Base-by-base conservation (phyloP, 2,797 vertebrate species). In the Pangasius macronema region DNA sequence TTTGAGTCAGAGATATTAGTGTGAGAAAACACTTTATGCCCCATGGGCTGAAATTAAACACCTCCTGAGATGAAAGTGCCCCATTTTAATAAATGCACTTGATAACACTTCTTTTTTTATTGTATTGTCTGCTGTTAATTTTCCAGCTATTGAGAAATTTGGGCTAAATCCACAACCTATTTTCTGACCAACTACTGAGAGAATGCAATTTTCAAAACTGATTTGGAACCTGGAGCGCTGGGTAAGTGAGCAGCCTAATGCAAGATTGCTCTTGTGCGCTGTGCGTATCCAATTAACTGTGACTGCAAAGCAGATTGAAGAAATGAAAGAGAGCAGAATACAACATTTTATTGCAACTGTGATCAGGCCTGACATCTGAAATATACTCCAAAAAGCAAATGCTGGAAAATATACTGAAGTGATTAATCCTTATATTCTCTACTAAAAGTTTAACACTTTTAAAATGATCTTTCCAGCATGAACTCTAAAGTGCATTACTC, bases 131-230 rank as follows among this genome's bases (percentile, higher is more conserved):
- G 39, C 22, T 2, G 27, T 77, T 84, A 55, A 33, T 68, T 70
- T 68, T 49, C n/a, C 73, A 79, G 80, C 59, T 77, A 87, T 76
- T 67, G 27, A 79, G 75, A 80, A 59, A 73, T 49, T 82, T 72
- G 46, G 63, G 79, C 67, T 82, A 82, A 86, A 39, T 55, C 65
- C 65, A 86, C 80, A 82, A 73, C 39, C 67, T 72, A 70, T 81
- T 88, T 80, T 85, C 83, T 85, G 10, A 53, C 30, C 83, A 73
- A 51, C 51, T 39, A 88, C 67, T 65, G 76, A 59, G 76, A 88
- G 65, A 84, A 84, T 51, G 61, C 67, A 75, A 73, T 82, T 86
- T 82, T 86, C 77, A 9, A 82, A 86, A 86, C 49, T 59, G 61
- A 84, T 83, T 77, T 87, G 46, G 30, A 84, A 76, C 68, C 81